These are phyloP conservation scores for Araneus ventricosus DNA, from an alignment of 1,140 invertebrate genomes.

Conservation along the genomic window DNA sequence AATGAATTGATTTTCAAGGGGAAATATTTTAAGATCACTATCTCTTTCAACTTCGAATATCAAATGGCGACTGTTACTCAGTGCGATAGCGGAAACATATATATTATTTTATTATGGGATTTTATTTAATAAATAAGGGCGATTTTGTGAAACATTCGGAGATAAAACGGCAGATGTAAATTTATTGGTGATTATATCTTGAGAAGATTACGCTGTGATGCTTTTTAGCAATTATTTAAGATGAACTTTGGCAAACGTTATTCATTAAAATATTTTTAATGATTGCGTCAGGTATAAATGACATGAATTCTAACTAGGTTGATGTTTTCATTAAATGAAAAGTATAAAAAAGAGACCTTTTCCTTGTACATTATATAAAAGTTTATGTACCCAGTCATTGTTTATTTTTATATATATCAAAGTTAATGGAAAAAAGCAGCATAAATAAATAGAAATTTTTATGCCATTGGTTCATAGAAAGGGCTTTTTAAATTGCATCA, in stretches of 20 bases:
- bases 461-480: no score
- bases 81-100: neutral
- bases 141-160: neutral
- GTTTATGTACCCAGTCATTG: no score
- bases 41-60: neutral
- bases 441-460: no score
- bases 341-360: no score
- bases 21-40: constrained; percentile 55
- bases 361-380: no score
- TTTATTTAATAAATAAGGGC: constrained; percentile 36
- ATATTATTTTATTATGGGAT: neutral
- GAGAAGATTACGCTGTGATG: neutral
- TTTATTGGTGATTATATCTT: neutral
- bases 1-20: constrained; percentile 63
- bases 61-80: neutral
- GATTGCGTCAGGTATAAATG: neutral
- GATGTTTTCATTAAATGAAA: no score
- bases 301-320: no score
- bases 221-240: neutral
- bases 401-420: no score
- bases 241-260: neutral
- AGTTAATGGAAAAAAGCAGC: no score
- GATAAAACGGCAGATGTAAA: neutral
- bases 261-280: neutral
- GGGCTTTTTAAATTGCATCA: no score